Percentiles rank a stretch among this genome's conserved stretches.
These are phyloP conservation scores for Orius insidiosus DNA, from an alignment of 1,140 invertebrate genomes.

Conservation along the genomic window DNA sequence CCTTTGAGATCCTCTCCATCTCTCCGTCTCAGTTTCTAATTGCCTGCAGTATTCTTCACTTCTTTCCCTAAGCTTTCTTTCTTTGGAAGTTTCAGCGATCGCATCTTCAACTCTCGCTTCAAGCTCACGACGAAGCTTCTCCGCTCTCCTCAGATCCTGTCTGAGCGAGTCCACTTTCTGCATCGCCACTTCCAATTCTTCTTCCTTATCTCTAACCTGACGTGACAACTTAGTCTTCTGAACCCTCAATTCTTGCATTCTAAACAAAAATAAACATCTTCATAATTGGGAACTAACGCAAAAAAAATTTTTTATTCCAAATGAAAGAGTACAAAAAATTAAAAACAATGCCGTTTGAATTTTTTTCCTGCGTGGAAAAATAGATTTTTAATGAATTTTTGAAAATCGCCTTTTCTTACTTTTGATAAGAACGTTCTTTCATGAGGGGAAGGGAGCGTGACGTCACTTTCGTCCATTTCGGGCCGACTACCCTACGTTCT, in stretches of 20 bases:
- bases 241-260: constrained; percentile 64
- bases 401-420: too few species aligned
- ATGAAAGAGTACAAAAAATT: too few species aligned
- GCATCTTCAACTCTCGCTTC: constrained; percentile 77
- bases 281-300: too few species aligned
- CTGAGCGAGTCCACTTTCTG: constrained; percentile 81
- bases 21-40: constrained; percentile 19
- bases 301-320: too few species aligned
- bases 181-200: constrained; percentile 83
- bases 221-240: constrained; percentile 87
- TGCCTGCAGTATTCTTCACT: constrained; percentile 60
- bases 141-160: constrained; percentile 75
- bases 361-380: too few species aligned
- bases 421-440: too few species aligned
- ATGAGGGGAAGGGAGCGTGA: too few species aligned
- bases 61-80: constrained; percentile 68
- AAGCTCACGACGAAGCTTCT: constrained; percentile 71
- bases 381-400: too few species aligned
- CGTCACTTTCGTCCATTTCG: too few species aligned
- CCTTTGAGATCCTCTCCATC: constrained; percentile 17
- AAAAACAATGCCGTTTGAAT: too few species aligned
- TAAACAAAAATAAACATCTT: constrained; percentile 17
- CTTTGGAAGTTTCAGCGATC: constrained; percentile 70
- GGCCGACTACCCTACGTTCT: too few species aligned
- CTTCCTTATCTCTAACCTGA: constrained; percentile 80